phyloP scores from a whole-genome alignment of 2,113 vertebrate species.

The Ciconia maguari region DNA sequence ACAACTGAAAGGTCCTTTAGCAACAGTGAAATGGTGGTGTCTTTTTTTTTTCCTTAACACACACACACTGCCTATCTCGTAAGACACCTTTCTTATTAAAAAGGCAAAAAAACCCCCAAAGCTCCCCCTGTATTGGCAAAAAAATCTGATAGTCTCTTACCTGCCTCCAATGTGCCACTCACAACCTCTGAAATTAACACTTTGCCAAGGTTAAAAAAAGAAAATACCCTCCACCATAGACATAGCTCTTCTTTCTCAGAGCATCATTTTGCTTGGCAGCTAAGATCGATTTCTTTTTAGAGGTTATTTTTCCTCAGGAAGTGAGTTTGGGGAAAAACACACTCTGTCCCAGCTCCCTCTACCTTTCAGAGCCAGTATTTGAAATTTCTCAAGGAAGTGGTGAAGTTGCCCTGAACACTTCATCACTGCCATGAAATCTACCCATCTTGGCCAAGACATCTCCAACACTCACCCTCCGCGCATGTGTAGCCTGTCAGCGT shows the following conservation, averaged over 20 bases:
- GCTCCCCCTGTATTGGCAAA: neutral
- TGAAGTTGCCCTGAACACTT: neutral
- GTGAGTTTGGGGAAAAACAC: neutral
- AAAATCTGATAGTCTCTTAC: neutral
- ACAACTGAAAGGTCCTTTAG: neutral
- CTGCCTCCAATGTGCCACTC: neutral
- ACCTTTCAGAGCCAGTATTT: neutral
- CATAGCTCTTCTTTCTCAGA: neutral
- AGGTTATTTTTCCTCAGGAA: neutral
- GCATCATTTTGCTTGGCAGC: neutral
- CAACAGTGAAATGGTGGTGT: neutral
- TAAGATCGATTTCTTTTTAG: neutral
- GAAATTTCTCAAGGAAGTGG: neutral
- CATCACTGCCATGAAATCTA: neutral
- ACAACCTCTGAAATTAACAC: neutral
- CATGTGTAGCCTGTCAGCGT: neutral
- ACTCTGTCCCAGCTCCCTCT: neutral
- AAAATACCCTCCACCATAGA: neutral
- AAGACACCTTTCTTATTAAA: neutral
- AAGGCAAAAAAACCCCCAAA: too few species aligned
- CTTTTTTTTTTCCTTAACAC: neutral
- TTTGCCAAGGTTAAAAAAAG: neutral
- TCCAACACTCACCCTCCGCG: neutral
- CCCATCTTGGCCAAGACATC: neutral
- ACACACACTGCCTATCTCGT: neutral